A percentile compares a stretch with the other conserved stretches of the same genome.
phyloP scores from a whole-genome alignment of 2,888 invertebrate genomes.

The Apotomis capreana region DNA sequence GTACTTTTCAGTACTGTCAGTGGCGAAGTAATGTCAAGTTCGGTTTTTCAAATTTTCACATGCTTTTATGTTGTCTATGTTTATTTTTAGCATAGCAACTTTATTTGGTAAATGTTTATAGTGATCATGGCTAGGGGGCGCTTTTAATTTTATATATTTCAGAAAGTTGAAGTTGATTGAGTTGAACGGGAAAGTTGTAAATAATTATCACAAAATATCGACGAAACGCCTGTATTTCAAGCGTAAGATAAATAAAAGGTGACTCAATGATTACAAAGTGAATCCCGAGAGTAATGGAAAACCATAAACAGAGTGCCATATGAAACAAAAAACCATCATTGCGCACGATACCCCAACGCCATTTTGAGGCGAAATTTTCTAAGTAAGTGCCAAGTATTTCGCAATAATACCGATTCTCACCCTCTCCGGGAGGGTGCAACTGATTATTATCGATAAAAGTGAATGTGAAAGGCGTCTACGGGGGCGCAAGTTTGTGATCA shows the following conservation, averaged over 20 bases:
- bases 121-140: conserved; percentile 43
- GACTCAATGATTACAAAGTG: conserved; percentile 64
- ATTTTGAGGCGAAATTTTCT: conserved; percentile 85
- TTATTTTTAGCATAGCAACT: conserved; percentile 32
- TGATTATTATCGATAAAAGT: conserved; percentile 57
- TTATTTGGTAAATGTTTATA: conserved; percentile 20
- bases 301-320: conserved; percentile 69
- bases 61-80: conserved; percentile 12
- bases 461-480: conserved; percentile 55
- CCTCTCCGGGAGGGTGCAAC: conserved; percentile 57
- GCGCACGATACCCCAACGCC: conserved; percentile 84
- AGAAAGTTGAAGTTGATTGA: conserved; percentile 54
- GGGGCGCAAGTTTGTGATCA: conserved; percentile 52
- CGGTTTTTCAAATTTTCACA: background rate
- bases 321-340: conserved; percentile 83
- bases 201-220: conserved; percentile 73
- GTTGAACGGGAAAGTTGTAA: conserved; percentile 80
- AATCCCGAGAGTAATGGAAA: conserved; percentile 68
- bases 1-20: background rate
- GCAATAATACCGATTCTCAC: conserved; percentile 75
- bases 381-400: conserved; percentile 84
- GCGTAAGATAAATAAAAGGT: conserved; percentile 63
- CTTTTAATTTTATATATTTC: conserved; percentile 45
- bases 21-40: background rate
- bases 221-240: conserved; percentile 55